These are phyloP conservation scores for Drosophila greeni DNA, from an alignment of 2,888 invertebrate species.

Conservation along the genomic window DNA sequence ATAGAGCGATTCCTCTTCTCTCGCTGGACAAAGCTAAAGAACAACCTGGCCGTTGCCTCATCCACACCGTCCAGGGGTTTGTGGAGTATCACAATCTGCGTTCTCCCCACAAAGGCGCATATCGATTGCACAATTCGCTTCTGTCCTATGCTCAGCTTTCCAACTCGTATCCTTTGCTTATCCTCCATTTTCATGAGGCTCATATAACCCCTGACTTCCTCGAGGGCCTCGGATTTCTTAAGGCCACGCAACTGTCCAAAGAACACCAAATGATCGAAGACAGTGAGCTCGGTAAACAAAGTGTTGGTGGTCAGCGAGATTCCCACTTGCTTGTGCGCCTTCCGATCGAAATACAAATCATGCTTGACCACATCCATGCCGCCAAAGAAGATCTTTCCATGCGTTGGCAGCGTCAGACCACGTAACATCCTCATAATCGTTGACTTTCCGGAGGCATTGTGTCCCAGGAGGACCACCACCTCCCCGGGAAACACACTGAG, in stretches of 20 bases:
- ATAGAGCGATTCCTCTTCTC: conserved; percentile 86
- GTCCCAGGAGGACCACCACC: conserved; percentile 47
- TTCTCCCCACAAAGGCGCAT: conserved; percentile 57
- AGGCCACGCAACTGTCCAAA: conserved; percentile 50
- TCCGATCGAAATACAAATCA: not conserved
- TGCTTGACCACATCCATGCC: conserved; percentile 26
- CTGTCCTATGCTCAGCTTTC: conserved; percentile 36
- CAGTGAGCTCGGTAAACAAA: conserved; percentile 40
- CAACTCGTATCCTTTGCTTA: not conserved
- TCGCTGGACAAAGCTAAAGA: conserved; percentile 87
- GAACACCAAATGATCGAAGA: conserved; percentile 48
- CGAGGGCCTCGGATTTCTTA: not conserved
- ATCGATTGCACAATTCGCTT: conserved; percentile 40
- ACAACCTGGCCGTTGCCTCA: conserved; percentile 79
- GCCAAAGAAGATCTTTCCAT: conserved; percentile 35
- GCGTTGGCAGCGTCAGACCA: conserved; percentile 23
- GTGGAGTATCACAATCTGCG: conserved; percentile 42
- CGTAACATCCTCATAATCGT: conserved; percentile 43
- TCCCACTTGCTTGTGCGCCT: conserved; percentile 28
- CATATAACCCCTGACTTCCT: conserved; percentile 44
- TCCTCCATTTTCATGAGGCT: conserved; percentile 16
- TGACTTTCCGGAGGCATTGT: conserved; percentile 53
- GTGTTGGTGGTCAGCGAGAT: conserved; percentile 10
- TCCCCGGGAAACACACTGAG: conserved; percentile 43
- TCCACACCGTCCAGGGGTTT: conserved; percentile 55